A percentile compares a stretch with the other conserved stretches of the same genome.
These are phyloP conservation scores for Acanthosoma haemorrhoidale DNA, from an alignment of 2,888 invertebrate species.

Conservation along the genomic window DNA sequence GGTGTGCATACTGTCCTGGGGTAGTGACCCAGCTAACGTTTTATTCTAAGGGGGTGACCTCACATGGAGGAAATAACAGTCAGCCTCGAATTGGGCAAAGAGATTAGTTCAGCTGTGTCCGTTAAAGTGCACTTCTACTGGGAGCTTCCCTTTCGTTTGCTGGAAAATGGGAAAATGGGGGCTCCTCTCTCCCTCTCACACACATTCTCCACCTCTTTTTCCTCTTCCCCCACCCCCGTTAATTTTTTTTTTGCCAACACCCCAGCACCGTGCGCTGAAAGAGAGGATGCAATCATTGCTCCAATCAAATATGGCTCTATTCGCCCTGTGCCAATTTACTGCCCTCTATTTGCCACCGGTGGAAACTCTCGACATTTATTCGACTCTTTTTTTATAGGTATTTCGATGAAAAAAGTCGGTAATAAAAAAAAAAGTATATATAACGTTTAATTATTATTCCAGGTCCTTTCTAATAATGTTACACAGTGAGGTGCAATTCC, in stretches of 20 bases:
- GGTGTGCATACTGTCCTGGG: too few relatives aligned
- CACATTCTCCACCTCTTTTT: too few relatives aligned
- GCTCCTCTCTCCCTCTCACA: not conserved
- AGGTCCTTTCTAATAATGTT: too few relatives aligned
- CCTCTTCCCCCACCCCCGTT: too few relatives aligned
- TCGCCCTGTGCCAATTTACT: not conserved
- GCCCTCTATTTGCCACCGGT: not conserved
- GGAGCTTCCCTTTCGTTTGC: conserved; percentile 3
- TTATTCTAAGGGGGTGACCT: too few relatives aligned
- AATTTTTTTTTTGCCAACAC: not conserved
- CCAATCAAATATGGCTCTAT: conserved; percentile 17
- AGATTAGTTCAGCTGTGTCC: not conserved
- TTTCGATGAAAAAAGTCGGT: too few relatives aligned
- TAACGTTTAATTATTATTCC: too few relatives aligned
- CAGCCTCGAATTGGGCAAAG: not conserved
- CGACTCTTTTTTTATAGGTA: too few relatives aligned
- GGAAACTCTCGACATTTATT: not conserved
- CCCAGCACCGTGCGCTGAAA: not conserved
- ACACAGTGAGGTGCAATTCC: too few relatives aligned
- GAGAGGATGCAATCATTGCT: conserved; percentile 12
- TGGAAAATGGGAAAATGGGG: not conserved
- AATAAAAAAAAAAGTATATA: too few relatives aligned
- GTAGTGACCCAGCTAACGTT: too few relatives aligned
- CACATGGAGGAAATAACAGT: not conserved
- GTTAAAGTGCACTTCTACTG: conserved; percentile 10